A percentile compares a stretch with the other conserved stretches of the same genome.
These are phyloP conservation scores for Thalpophila matura DNA, from an alignment of 2,888 invertebrate genomes.

Conservation along the genomic window DNA sequence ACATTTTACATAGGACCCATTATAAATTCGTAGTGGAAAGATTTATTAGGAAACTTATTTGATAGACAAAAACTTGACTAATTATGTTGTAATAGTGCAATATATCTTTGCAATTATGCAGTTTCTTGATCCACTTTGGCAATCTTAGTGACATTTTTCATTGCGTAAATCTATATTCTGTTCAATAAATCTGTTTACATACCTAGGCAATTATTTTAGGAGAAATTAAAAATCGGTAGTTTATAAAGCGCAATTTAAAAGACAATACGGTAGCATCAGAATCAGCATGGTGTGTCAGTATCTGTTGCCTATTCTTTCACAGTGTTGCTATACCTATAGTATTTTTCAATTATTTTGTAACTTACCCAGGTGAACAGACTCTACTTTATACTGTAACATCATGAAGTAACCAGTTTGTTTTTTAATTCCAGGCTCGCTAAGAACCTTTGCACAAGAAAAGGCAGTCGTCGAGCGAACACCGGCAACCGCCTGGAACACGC, in stretches of 20 bases:
- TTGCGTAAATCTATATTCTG: background rate
- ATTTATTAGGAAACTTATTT: slow-evolving; percentile 5
- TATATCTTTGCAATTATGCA: background rate
- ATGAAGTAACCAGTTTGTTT: slow-evolving; percentile 13
- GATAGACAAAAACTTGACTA: background rate
- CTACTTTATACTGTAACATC: no score
- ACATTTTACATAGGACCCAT: slow-evolving; percentile 19
- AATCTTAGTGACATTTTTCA: background rate
- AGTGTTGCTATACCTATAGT: no score
- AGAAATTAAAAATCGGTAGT: no score
- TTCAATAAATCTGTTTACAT: no score
- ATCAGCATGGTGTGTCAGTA: no score
- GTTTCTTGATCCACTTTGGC: background rate
- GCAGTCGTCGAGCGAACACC: slow-evolving; percentile 96
- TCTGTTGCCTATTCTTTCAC: no score
- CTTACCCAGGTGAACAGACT: no score
- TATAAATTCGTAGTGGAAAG: slow-evolving; percentile 6
- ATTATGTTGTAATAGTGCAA: background rate
- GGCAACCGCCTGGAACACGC: slow-evolving; percentile 96
- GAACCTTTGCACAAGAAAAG: slow-evolving; percentile 95
- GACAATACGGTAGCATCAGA: no score
- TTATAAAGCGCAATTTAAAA: no score
- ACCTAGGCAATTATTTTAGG: no score
- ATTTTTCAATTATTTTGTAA: no score
- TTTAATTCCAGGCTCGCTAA: slow-evolving; percentile 93